A percentile compares a stretch with the other conserved stretches of the same genome.
Conservation (phyloP, 2,113 vertebrate species). For the Micronycteris hirsuta region DNA sequence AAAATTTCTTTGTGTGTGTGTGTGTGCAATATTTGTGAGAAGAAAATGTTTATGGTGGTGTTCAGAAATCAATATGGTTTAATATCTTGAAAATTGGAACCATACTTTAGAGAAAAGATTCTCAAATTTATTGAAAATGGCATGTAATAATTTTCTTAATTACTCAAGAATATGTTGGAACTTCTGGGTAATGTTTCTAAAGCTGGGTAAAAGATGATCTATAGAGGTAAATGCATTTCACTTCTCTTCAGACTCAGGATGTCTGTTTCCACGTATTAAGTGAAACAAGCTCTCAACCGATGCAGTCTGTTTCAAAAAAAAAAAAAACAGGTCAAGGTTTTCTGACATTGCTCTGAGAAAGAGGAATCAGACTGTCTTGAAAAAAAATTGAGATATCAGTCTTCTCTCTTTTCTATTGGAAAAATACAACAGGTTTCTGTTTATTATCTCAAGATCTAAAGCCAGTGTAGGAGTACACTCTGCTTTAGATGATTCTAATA, state of each 20-base stretch:
- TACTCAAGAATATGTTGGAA: conserved; percentile 4
- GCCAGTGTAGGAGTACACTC: background rate
- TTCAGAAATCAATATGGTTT: background rate
- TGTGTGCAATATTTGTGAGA: background rate
- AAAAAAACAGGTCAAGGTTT: conserved; percentile 45
- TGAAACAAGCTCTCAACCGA: conserved; percentile 40
- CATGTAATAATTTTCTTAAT: background rate
- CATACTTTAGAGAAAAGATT: background rate
- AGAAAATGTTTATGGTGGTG: background rate
- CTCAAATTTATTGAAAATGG: background rate
- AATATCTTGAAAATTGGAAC: background rate
- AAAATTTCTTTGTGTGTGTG: background rate
- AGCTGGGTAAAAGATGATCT: background rate
- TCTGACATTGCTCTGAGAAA: conserved; percentile 43
- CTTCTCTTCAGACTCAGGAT: background rate
- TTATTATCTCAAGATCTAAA: conserved; percentile 46
- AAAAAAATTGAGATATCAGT: conserved; percentile 49
- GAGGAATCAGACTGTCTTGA: conserved; percentile 6
- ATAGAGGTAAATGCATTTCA: background rate
- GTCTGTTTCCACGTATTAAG: conserved; percentile 5
- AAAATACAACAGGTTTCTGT: background rate
- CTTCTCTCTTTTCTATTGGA: conserved; percentile 32
- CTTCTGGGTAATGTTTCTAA: background rate
- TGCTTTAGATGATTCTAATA: conserved; percentile 17
- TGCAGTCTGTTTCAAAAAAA: conserved; percentile 11